A percentile compares a stretch with the other conserved stretches of the same genome.
These are phyloP conservation scores for Ganaspis brasiliensis DNA, from an alignment of 2,888 invertebrate species.

Conservation along the genomic window DNA sequence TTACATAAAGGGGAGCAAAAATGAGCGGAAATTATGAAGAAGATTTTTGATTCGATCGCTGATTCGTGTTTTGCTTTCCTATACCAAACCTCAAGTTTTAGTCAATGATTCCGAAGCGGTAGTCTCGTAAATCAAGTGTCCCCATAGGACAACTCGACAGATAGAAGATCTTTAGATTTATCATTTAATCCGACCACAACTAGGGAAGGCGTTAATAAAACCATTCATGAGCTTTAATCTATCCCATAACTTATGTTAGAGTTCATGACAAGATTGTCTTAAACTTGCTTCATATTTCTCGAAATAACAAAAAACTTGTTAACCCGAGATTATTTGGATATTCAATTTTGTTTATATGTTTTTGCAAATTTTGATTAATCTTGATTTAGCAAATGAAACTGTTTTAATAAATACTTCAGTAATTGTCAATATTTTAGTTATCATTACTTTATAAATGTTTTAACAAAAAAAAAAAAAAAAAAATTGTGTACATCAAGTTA, in stretches of 20 bases:
- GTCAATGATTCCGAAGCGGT: constrained; percentile 55
- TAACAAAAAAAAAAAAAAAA: too few relatives aligned
- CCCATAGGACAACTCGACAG: constrained; percentile 53
- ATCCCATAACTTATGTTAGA: not conserved
- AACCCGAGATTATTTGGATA: too few relatives aligned
- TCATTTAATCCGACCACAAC: constrained; percentile 55
- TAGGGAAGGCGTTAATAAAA: constrained; percentile 30
- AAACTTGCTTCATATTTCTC: too few relatives aligned
- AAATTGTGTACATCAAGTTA: too few relatives aligned
- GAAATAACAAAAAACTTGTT: too few relatives aligned
- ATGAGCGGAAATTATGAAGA: constrained; percentile 46
- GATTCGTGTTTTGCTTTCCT: constrained; percentile 47
- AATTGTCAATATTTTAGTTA: too few relatives aligned
- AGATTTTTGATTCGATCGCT: constrained; percentile 49
- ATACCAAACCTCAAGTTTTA: constrained; percentile 52
- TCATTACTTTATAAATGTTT: too few relatives aligned
- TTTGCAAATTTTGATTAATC: too few relatives aligned
- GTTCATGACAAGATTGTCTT: too few relatives aligned
- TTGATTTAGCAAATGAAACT: too few relatives aligned
- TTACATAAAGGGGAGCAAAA: constrained; percentile 50
- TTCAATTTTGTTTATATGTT: too few relatives aligned
- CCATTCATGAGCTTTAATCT: constrained; percentile 16
- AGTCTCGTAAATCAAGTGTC: constrained; percentile 59
- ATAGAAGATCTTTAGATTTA: constrained; percentile 57
- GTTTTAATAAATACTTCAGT: too few relatives aligned